These are phyloP conservation scores for Alosa sapidissima DNA, from an alignment of 2,797 vertebrate genomes.

Conservation along the genomic window DNA sequence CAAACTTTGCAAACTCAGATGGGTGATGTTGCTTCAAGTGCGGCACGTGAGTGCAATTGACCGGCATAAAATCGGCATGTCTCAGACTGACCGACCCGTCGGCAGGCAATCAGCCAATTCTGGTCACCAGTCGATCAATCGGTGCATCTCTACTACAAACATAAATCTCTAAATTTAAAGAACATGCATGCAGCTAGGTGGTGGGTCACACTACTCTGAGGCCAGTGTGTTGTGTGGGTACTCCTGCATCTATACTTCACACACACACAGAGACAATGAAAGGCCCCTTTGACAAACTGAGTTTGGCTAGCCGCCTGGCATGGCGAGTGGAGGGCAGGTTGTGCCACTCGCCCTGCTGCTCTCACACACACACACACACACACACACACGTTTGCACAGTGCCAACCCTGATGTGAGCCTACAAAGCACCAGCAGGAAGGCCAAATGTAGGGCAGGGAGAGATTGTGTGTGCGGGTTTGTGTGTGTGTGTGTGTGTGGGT, in stretches of 20 bases:
- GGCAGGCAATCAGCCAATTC: too few species aligned
- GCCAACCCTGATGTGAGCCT: background rate
- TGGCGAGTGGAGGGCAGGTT: background rate
- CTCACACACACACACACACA: background rate
- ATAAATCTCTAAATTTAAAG: background rate
- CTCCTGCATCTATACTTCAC: background rate
- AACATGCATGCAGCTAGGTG: background rate
- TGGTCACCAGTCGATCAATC: too few species aligned
- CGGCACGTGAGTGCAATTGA: too few species aligned
- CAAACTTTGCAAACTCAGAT: too few species aligned
- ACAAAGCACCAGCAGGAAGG: constrained; percentile 6
- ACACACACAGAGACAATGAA: background rate
- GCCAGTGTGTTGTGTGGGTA: background rate
- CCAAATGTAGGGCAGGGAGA: constrained; percentile 3
- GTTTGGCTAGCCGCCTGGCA: background rate
- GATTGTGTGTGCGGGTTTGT: background rate
- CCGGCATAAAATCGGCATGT: too few species aligned
- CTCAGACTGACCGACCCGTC: too few species aligned
- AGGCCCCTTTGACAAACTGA: background rate
- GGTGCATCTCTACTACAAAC: background rate
- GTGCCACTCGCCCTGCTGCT: background rate
- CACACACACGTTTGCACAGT: background rate
- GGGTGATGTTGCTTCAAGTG: too few species aligned
- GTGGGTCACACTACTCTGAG: background rate
- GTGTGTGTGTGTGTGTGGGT: background rate